Evolutionary conservation across 2,888 invertebrate species (phyloP).

Genomic region (Caenorhabditis auriculariae): DNA sequence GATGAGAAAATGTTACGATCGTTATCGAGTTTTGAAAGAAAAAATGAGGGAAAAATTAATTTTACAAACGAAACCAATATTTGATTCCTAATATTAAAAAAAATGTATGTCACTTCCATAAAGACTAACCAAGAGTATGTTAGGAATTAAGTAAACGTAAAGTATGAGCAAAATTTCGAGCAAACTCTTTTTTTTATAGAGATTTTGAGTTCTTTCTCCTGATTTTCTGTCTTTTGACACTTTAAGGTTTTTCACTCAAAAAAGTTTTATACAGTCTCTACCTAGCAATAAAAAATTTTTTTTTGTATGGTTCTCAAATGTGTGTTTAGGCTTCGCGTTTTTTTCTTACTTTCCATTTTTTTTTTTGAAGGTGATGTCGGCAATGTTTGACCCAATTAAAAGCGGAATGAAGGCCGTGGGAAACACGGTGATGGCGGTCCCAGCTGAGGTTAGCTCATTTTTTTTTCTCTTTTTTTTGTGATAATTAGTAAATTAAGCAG

Average conservation of each 20-base stretch:
- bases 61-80: not conserved
- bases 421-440: constrained; percentile 80
- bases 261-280: too few relatives aligned
- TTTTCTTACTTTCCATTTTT: not conserved
- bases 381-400: constrained; percentile 78
- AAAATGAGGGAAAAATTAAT: not conserved
- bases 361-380: constrained; percentile 66
- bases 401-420: constrained; percentile 78
- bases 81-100: not conserved
- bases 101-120: not conserved
- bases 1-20: too few relatives aligned
- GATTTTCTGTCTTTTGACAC: too few relatives aligned
- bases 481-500: not conserved
- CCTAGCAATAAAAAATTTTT: too few relatives aligned
- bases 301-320: not conserved
- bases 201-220: too few relatives aligned
- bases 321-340: not conserved
- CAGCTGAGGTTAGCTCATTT: constrained; percentile 72
- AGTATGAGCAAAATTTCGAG: too few relatives aligned
- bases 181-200: too few relatives aligned
- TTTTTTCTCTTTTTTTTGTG: not conserved
- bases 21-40: too few relatives aligned
- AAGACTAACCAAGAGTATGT: too few relatives aligned
- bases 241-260: too few relatives aligned
- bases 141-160: too few relatives aligned